Base-by-base conservation (phyloP, 2,888 invertebrate species). In the Subacronicta megacephala region DNA sequence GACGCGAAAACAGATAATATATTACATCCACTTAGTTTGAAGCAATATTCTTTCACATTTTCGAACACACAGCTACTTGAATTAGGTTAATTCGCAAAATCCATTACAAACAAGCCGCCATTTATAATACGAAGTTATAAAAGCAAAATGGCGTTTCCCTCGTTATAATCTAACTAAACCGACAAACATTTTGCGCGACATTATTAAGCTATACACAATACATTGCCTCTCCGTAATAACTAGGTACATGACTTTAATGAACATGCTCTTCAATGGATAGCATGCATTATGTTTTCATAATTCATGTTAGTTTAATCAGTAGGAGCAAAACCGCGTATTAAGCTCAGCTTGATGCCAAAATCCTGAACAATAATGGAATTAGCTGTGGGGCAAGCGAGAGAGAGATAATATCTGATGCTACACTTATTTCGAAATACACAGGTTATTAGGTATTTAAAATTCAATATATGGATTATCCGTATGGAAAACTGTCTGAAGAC, bases 331-430 rank as follows among this genome's bases (percentile, higher is more conserved):
- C 67, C 45, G 29, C 57, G 56, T 54, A 54, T 49, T 72, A 66
- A 57, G 50, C 56, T 57, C 35, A 13, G 65, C 59, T 37, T 1
- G 36, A 46, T 41, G 55, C 55, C 52, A 60, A 68, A 71, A 60
- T 55, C 42, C 47, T 53, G 26, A 57, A 71, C 56, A 65, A 56
- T 66, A 56, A 44, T 45, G 53, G 38, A 37, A 52, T 57, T 66
- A 51, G 38, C 44, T 52, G 16, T 44, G 38, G 29, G 18, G 31
- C 35, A 38, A 36, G 37, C 38, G 36, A 29, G 13, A 15, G 40
- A n/a, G n/a, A 61, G 72, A 71, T 67, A 54, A 46, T 46, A 52
- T 62, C 54, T 42, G 40, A 26, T 29, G 41, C 57, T 43, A 54
- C 10, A 13, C 9, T 13, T 29, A 42, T 31, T 29, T 38, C 38